Evolutionary conservation across 2,113 vertebrate genomes (phyloP).

Genomic region (Protobothrops flavoviridis): DNA sequence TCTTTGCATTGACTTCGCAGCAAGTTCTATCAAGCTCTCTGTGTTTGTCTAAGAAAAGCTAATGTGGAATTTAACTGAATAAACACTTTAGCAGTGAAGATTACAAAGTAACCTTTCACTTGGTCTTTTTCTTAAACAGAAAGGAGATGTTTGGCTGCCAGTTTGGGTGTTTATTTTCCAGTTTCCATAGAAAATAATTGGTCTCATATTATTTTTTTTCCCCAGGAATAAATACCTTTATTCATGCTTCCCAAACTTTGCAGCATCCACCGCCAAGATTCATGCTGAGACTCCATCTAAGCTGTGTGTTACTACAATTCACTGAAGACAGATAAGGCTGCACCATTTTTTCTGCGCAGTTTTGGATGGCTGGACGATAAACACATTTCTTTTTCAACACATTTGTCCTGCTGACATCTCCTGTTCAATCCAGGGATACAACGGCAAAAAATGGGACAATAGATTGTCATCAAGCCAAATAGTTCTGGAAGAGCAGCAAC

Average conservation of each 20-base stretch:
- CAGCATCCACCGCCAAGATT: constrained; percentile 56
- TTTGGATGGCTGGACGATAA: constrained; percentile 58
- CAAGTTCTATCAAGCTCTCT: not conserved
- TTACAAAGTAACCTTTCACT: constrained; percentile 64
- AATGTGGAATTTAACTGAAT: constrained; percentile 57
- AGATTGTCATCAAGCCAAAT: constrained; percentile 23
- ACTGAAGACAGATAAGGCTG: constrained; percentile 52
- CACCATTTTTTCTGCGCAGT: constrained; percentile 49
- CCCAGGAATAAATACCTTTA: constrained; percentile 74
- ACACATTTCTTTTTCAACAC: constrained; percentile 47
- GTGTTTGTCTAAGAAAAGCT: constrained; percentile 45
- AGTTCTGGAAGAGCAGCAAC: not conserved
- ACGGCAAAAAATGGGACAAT: constrained; percentile 50
- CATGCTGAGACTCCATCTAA: constrained; percentile 53
- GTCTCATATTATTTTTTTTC: constrained; percentile 66
- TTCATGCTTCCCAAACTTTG: constrained; percentile 64
- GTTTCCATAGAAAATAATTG: constrained; percentile 79
- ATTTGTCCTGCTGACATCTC: constrained; percentile 61
- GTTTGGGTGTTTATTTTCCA: constrained; percentile 74
- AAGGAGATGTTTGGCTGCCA: constrained; percentile 56
- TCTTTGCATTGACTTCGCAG: constrained; percentile 40
- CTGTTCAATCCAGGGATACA: constrained; percentile 55
- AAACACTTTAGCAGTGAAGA: constrained; percentile 62
- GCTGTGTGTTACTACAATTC: constrained; percentile 56
- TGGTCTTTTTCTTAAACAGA: constrained; percentile 30